Percentiles rank a stretch among this genome's conserved stretches.
These are phyloP conservation scores for Podabrus alpinus DNA, from an alignment of 2,888 invertebrate species.

Conservation along the genomic window DNA sequence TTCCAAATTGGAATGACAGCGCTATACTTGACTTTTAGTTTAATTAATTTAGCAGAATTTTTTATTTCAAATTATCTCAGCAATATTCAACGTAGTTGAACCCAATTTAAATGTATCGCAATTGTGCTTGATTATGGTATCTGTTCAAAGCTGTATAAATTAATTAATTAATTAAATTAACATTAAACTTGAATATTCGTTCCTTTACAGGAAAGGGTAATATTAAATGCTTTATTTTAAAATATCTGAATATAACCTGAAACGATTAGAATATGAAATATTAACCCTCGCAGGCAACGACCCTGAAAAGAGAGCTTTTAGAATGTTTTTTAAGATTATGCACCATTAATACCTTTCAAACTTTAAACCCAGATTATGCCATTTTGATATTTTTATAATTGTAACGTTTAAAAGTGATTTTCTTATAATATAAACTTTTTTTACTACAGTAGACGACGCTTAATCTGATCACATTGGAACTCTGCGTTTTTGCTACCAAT, in stretches of 20 bases:
- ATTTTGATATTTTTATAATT: neutral
- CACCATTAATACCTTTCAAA: neutral
- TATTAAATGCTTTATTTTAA: neutral
- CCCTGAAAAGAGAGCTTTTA: neutral
- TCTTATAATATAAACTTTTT: too few species aligned
- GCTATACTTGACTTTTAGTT: neutral
- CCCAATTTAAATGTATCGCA: neutral
- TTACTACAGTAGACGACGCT: too few species aligned
- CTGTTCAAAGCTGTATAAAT: neutral
- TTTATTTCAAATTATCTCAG: neutral
- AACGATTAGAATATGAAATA: neutral
- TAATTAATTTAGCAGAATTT: neutral
- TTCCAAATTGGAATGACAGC: neutral
- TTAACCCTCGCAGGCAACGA: neutral
- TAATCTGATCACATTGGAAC: too few species aligned
- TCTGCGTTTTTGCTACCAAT: too few species aligned
- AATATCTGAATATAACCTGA: neutral
- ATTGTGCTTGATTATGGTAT: neutral
- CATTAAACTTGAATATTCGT: neutral
- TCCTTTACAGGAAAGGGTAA: neutral
- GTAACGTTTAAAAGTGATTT: neutral
- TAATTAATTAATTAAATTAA: neutral
- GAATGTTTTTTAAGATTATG: neutral
- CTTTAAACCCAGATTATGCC: neutral
- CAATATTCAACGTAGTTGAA: neutral